Evolutionary conservation across 2,888 invertebrate genomes (phyloP).

Genomic region (Agrochola lota): DNA sequence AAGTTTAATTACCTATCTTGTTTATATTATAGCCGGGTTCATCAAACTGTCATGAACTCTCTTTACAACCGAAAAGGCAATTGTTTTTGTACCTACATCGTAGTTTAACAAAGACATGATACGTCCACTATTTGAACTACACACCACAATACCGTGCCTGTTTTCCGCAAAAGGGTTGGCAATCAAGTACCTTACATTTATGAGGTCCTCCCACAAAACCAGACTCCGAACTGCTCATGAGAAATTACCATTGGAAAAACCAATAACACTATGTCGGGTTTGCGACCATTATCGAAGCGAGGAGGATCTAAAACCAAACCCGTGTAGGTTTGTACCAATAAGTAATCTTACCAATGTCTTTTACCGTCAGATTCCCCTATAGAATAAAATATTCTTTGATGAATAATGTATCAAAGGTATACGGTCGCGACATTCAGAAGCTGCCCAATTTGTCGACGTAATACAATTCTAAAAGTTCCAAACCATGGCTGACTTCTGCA

Average conservation of each 20-base stretch:
- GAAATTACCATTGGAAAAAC: background rate
- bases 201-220: background rate
- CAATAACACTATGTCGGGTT: background rate
- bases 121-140: background rate
- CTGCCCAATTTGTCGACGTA: constrained; percentile 35
- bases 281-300: background rate
- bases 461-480: constrained; percentile 19
- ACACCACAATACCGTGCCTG: background rate
- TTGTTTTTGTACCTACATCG: background rate
- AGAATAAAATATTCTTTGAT: constrained; percentile 50
- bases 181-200: too few relatives aligned
- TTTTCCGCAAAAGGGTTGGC: background rate
- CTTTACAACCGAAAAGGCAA: background rate
- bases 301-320: background rate
- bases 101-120: background rate
- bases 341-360: constrained; percentile 13
- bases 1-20: constrained; percentile 13
- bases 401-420: constrained; percentile 57
- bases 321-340: background rate
- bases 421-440: constrained; percentile 33
- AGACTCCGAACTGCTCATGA: too few relatives aligned
- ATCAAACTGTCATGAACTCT: constrained; percentile 33
- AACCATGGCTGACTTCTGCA: background rate
- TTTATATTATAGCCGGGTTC: constrained; percentile 17
- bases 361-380: constrained; percentile 14